phyloP scores from a whole-genome alignment of 2,888 invertebrate species.

The Hypsopygia costalis region DNA sequence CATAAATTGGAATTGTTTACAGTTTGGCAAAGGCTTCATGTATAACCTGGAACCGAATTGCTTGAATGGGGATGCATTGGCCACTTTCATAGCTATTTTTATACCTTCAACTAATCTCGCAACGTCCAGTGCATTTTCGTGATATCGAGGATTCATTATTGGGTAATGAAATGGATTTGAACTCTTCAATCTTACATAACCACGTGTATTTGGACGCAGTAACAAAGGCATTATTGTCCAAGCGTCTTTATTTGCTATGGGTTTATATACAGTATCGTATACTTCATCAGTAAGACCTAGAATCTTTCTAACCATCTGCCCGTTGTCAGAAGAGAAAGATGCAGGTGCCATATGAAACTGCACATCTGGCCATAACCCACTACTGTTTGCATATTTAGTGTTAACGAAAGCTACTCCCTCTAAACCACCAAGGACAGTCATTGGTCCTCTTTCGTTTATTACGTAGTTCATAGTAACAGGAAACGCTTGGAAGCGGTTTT shows the following conservation, averaged over 20 bases:
- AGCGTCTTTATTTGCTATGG: conserved; percentile 88
- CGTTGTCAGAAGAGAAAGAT: conserved; percentile 90
- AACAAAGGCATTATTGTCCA: conserved; percentile 94
- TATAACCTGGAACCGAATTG: conserved; percentile 90
- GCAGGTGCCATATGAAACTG: conserved; percentile 97
- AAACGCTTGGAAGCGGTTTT: conserved; percentile 88
- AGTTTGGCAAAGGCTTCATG: conserved; percentile 88
- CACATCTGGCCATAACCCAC: conserved; percentile 91
- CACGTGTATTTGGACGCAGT: conserved; percentile 88
- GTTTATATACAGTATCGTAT: conserved; percentile 89
- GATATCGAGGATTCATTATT: conserved; percentile 95
- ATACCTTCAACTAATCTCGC: conserved; percentile 91
- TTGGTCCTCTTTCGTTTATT: conserved; percentile 88
- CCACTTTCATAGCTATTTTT: conserved; percentile 86
- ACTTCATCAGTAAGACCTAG: conserved; percentile 89
- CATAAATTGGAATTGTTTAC: conserved; percentile 85
- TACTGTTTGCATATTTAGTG: conserved; percentile 89
- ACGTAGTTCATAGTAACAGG: conserved; percentile 91
- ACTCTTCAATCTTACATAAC: conserved; percentile 87
- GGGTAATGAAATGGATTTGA: conserved; percentile 94
- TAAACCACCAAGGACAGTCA: conserved; percentile 93
- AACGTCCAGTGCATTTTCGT: conserved; percentile 89
- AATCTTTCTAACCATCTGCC: conserved; percentile 87
- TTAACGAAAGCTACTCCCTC: conserved; percentile 94
- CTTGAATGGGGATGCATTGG: conserved; percentile 88